Base-by-base conservation (phyloP, 2,888 invertebrate species). In the Ophion obscuratus region DNA sequence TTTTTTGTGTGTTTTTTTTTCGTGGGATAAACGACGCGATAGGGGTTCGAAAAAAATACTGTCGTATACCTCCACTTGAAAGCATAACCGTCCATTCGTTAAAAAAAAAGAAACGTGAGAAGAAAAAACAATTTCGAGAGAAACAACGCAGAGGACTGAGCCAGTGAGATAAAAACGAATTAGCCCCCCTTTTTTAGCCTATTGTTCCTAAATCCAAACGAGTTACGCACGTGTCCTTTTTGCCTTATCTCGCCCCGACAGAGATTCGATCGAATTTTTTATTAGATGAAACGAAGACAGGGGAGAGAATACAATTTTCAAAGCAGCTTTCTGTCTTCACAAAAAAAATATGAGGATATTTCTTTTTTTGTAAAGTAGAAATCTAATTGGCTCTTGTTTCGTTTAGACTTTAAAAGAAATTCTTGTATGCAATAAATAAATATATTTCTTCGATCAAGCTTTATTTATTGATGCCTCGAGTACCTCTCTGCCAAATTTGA, bases 81-180 rank as follows among this genome's bases (percentile, higher is more conserved):
- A 86, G 83, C 86, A 83, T 81, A 83, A 83, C 86, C 86, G 86
- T 86, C 86, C 86, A 83, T 83, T 74, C 64, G 73, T 83, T 62
- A 66, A 81, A 74, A 57, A 68, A 10, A 59, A 67, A 27, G 17
- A 75, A 47, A 14, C 24, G 14, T 17, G 31, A 44, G 36, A 74
- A 24, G 11, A 44, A 53, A 31, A 36, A 31, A 79, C 78, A 83
- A 82, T 67, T 77, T 64, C 57, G 71, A 73, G 76, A 68, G 83
- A 67, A 66, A 77, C 70, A 76, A 79, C 67, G 67, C 59, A 44
- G 36, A 70, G 79, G 79, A 64, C 74, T 70, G 71, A 78, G 79
- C 78, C 74, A 70, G 70, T 66, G 71, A 76, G 66, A 85, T 66
- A 71, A 79, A 70, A 59, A 64, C 17, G 47, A 62, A 85, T 75